Percentiles rank a stretch among this genome's conserved stretches.
Conservation (phyloP, 2,888 invertebrate species). For the Sepioteuthis lessoniana region DNA sequence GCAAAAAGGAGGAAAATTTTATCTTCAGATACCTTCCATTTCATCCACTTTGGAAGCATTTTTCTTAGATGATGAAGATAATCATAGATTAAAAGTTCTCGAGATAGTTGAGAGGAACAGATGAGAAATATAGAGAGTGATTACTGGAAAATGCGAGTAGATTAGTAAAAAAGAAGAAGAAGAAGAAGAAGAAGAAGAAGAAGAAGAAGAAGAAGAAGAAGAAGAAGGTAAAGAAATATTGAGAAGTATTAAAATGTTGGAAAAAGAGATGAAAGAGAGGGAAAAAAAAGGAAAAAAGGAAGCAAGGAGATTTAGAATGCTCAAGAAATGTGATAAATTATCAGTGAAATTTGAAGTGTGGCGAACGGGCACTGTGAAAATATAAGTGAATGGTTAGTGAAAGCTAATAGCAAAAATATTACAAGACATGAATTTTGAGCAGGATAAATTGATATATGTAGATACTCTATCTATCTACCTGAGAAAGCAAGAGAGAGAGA, state of each 20-base stretch:
- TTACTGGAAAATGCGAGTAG: neutral
- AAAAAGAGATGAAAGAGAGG: neutral
- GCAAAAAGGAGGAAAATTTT: neutral
- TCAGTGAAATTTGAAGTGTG: neutral
- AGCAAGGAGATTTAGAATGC: neutral
- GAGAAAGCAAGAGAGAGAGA: neutral
- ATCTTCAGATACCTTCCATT: neutral
- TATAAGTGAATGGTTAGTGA: no score
- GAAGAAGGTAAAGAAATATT: neutral
- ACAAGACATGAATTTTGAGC: no score
- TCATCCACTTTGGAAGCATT: neutral
- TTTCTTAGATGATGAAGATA: neutral
- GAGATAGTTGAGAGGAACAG: neutral
- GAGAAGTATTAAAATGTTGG: neutral
- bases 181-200: neutral
- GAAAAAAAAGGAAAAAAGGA: neutral
- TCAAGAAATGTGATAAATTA: neutral
- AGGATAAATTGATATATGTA: neutral
- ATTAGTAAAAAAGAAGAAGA: neutral
- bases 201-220: neutral
- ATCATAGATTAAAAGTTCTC: neutral
- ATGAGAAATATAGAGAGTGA: neutral
- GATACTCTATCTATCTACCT: no score
- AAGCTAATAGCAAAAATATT: no score
- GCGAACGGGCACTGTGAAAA: neutral